A percentile compares a stretch with the other conserved stretches of the same genome.
phyloP scores from a whole-genome alignment of 2,797 vertebrate species.

The Scarus forsteni region DNA sequence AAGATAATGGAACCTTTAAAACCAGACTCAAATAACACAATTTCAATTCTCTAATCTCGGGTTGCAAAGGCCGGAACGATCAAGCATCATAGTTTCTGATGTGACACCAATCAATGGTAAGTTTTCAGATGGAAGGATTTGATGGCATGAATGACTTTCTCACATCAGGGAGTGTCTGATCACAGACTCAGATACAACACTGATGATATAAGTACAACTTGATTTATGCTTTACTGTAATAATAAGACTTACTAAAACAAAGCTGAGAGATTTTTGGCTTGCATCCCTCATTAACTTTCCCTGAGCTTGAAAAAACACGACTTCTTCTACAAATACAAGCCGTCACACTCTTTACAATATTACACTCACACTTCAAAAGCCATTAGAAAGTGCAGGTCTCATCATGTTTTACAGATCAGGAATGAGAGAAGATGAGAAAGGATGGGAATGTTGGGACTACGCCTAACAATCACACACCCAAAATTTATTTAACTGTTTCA shows the following conservation, averaged over 20 bases:
- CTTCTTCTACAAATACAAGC: not conserved
- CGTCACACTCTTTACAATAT: not conserved
- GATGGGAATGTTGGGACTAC: conserved; percentile 37
- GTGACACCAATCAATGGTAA: not conserved
- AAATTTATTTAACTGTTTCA: conserved; percentile 2
- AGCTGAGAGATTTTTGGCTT: not conserved
- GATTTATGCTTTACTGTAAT: not conserved
- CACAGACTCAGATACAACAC: not conserved
- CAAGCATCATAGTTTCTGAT: not conserved
- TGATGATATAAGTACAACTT: not conserved
- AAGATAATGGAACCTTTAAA: too few species aligned
- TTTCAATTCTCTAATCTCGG: too few species aligned
- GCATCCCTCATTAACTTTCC: not conserved
- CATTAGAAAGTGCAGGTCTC: conserved; percentile 42
- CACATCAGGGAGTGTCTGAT: not conserved
- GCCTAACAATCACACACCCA: conserved; percentile 51
- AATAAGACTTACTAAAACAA: not conserved
- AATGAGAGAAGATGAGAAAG: conserved; percentile 35
- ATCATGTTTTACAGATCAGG: conserved; percentile 51
- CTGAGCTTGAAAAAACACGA: not conserved
- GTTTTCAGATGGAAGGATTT: not conserved
- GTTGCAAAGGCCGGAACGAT: not conserved
- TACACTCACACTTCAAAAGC: not conserved
- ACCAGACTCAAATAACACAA: too few species aligned
- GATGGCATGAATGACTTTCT: not conserved